phyloP scores from a whole-genome alignment of 2,888 invertebrate genomes.

The Tenthredo notha region DNA sequence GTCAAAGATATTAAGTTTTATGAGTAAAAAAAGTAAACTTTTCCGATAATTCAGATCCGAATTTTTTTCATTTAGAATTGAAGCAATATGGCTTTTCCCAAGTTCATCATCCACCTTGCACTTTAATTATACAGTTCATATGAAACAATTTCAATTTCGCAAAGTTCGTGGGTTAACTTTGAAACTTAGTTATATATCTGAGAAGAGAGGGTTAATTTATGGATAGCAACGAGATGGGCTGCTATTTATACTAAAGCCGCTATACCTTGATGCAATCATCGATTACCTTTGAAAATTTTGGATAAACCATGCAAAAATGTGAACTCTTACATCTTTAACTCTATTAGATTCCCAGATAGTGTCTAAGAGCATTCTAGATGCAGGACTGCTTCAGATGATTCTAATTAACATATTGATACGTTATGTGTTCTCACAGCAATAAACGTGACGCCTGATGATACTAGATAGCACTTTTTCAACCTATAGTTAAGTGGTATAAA shows the following conservation, averaged over 20 bases:
- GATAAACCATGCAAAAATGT: not conserved
- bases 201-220: not conserved
- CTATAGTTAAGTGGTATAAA: not conserved
- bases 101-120: not conserved
- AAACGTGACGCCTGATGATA: not conserved
- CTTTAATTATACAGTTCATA: not conserved
- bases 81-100: not conserved
- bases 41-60: not conserved
- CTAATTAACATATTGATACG: not conserved
- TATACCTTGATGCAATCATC: not conserved
- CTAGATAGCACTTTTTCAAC: not conserved
- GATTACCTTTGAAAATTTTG: not conserved
- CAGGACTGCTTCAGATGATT: not conserved
- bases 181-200: slow-evolving; percentile 13
- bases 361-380: not conserved
- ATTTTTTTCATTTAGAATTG: not conserved
- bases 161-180: not conserved
- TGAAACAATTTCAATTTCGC: not conserved
- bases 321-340: not conserved
- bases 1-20: not conserved
- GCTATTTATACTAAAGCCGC: not conserved
- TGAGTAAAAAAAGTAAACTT: not conserved
- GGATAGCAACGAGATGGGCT: not conserved
- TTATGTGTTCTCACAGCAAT: not conserved
- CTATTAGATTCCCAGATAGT: not conserved